These are phyloP conservation scores for Acrobasis consociella DNA, from an alignment of 2,888 invertebrate genomes.

Conservation along the genomic window DNA sequence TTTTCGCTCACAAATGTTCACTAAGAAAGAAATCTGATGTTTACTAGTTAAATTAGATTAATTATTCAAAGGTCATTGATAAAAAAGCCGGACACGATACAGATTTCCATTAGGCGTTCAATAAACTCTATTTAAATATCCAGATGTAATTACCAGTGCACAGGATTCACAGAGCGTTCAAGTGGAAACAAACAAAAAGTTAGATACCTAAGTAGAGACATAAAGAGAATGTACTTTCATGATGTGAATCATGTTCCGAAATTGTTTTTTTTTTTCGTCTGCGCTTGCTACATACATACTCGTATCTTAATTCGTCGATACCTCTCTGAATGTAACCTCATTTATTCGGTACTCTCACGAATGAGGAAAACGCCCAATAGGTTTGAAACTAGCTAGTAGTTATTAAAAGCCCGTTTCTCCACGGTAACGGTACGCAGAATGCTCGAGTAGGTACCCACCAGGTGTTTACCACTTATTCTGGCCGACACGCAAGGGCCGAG, in stretches of 20 bases:
- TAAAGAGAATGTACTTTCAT: background rate
- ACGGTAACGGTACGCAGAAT: constrained; percentile 61
- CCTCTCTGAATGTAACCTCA: constrained; percentile 3
- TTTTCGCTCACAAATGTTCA: background rate
- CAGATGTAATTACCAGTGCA: background rate
- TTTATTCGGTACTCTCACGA: constrained; percentile 7
- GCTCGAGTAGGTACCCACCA: constrained; percentile 50
- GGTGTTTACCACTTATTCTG: constrained; percentile 43
- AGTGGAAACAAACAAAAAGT: background rate
- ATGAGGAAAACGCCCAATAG: constrained; percentile 14
- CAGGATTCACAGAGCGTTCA: background rate
- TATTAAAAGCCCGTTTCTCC: constrained; percentile 54
- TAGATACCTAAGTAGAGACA: background rate
- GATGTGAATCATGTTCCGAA: background rate
- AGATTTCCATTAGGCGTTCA: background rate
- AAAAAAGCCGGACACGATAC: background rate
- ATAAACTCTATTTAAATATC: background rate
- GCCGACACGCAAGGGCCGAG: constrained; percentile 31
- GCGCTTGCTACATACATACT: background rate
- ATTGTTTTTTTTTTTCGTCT: background rate
- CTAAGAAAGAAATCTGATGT: background rate
- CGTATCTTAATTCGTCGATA: background rate
- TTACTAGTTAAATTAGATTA: background rate
- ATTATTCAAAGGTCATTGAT: background rate
- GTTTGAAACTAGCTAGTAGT: constrained; percentile 35